phyloP scores from a whole-genome alignment of 2,797 vertebrate genomes.

The Todus mexicanus region DNA sequence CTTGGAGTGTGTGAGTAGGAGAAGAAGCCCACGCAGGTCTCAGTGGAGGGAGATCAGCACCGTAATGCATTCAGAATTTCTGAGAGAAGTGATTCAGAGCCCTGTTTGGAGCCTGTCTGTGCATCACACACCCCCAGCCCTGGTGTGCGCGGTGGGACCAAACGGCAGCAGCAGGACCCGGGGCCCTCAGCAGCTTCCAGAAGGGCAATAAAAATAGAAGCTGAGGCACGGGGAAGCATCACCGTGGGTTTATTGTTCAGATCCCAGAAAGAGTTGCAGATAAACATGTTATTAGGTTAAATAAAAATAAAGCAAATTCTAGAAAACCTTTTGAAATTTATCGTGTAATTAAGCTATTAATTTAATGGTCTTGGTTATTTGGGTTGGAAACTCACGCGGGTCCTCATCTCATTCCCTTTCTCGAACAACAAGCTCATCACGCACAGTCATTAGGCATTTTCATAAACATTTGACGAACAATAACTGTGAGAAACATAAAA shows the following conservation, averaged over 20 bases:
- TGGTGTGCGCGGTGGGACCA: fast-evolving
- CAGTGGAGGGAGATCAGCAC: background rate
- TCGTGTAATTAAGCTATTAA: constrained; percentile 39
- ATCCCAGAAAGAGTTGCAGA: background rate
- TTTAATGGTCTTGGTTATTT: constrained; percentile 13
- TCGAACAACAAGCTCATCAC: background rate
- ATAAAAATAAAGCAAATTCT: constrained; percentile 12
- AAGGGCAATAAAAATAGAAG: background rate
- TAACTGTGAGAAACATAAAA: constrained; percentile 44
- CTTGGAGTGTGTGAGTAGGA: background rate
- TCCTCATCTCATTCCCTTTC: background rate
- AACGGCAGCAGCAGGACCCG: background rate
- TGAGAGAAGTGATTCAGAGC: background rate
- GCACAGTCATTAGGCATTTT: background rate
- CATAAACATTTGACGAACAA: constrained; percentile 51
- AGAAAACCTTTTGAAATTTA: background rate
- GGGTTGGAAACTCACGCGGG: background rate
- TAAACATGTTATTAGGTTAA: background rate
- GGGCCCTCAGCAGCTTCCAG: background rate
- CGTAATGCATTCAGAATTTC: fast-evolving
- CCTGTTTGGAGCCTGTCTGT: background rate
- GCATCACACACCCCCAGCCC: background rate
- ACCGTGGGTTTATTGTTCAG: background rate
- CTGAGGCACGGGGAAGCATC: background rate
- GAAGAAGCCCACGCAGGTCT: background rate